Base-by-base conservation (phyloP, 2,888 invertebrate genomes). In the Eutolmus rufibarbis region DNA sequence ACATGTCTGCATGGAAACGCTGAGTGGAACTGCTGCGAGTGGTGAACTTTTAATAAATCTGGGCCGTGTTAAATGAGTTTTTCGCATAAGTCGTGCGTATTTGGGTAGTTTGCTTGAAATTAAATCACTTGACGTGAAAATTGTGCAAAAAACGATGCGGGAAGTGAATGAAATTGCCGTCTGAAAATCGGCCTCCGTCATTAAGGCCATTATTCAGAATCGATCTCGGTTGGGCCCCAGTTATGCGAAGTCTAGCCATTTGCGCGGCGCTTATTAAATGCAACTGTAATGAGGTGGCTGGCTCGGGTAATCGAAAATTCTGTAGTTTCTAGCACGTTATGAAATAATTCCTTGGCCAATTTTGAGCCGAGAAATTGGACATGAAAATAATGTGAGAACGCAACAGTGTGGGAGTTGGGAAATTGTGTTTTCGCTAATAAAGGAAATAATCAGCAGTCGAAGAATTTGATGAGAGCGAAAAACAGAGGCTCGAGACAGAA, bases 1-100 rank as follows among this genome's bases (percentile, higher is more conserved):
- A 81, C 81, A 81, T 81, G 81, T 81, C 81, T 81, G 78, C 78
- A 78, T 40, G 43, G 43, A 43, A 78, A 78, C 78, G 78, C 78
- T 78, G 81, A 81, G 31, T 28, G 81, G 56, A 31, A 81, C 14
- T 51, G 81, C 16, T 81, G 12, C 34, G 81, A 31, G 46, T 56
- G 56, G 28, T 56, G 34, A 81, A 81, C 56, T 81, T 81, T 81
- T 51, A 28, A 31, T 81, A 81, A 51, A 51, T 81, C 28, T 81
- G 31, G n/a, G 34, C 31, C 46, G 81, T 81, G 81, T 34, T 43
- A 31, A 56, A 51, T 56, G 34, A 34, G 34, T 31, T 31, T 43
- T 81, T 37, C 31, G 14, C 1, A 78, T 23, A 51, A 81, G 28
- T 31, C 4, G 3, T 19, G 31, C 12, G 51, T 56, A 34, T 51